Evolutionary conservation across 1,140 invertebrate species (phyloP).

Genomic region (Pseudachorutes palmiensis): DNA sequence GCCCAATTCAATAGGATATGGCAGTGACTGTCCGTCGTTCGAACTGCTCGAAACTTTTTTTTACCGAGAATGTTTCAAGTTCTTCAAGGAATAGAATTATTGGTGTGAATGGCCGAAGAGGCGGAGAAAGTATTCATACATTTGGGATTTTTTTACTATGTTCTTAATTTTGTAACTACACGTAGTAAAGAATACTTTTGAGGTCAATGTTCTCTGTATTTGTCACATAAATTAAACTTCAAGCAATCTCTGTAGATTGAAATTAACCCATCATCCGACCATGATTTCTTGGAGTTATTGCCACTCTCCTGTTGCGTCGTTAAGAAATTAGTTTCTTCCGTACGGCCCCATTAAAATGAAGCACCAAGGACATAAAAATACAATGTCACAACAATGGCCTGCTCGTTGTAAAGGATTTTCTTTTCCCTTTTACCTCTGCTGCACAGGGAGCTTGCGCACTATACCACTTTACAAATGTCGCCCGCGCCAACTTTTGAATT

Average conservation of each 20-base stretch:
- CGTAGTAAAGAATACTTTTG: neutral
- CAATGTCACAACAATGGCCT: too few relatives aligned
- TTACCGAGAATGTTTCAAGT: neutral
- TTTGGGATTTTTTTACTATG: neutral
- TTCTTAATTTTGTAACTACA: neutral
- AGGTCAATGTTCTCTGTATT: slow-evolving; percentile 4
- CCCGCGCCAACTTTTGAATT: too few relatives aligned
- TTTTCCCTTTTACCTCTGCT: too few relatives aligned
- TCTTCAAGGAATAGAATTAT: neutral
- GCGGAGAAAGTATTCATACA: neutral
- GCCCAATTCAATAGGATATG: too few relatives aligned
- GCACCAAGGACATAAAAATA: too few relatives aligned
- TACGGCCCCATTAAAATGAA: too few relatives aligned
- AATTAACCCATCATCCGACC: neutral
- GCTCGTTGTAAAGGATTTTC: too few relatives aligned
- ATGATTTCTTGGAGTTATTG: neutral
- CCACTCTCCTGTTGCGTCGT: too few relatives aligned
- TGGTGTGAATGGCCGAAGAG: neutral
- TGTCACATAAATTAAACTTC: slow-evolving; percentile 1
- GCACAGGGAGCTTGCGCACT: too few relatives aligned
- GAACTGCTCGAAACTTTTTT: neutral
- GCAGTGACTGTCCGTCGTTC: neutral
- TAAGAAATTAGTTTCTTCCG: too few relatives aligned
- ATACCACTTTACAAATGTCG: too few relatives aligned
- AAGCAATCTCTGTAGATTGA: neutral